phyloP scores from a whole-genome alignment of 2,113 vertebrate species.

The Eurystomus gularis region DNA sequence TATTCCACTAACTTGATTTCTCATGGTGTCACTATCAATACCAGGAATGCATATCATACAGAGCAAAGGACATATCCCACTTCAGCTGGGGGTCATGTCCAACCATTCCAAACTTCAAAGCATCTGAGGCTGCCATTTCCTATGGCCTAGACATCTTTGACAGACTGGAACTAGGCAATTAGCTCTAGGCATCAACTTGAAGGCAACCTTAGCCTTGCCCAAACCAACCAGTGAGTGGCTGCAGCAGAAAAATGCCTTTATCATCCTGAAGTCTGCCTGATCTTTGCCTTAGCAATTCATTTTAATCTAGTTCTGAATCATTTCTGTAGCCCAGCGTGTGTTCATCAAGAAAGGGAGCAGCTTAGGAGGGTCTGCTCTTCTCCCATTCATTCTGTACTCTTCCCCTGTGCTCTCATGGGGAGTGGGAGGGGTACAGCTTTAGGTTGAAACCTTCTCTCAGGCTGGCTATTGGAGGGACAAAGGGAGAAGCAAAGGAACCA shows the following conservation, averaged over 20 bases:
- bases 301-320: neutral
- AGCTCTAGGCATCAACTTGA: neutral
- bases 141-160: neutral
- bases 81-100: neutral
- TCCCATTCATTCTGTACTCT: neutral
- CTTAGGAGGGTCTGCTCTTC: neutral
- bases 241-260: neutral
- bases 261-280: neutral
- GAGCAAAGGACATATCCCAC: neutral
- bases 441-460: neutral
- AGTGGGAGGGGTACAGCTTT: neutral
- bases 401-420: neutral
- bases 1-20: neutral
- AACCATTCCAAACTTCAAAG: neutral
- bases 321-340: neutral
- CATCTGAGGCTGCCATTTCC: neutral
- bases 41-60: neutral
- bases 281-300: neutral
- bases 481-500: neutral
- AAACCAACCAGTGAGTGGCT: neutral
- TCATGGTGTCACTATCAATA: neutral
- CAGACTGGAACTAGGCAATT: neutral
- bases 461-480: neutral
- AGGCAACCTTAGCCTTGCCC: neutral
- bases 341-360: neutral